phyloP scores from a whole-genome alignment of 2,797 vertebrate species.

The Enteromius trimaculatus region DNA sequence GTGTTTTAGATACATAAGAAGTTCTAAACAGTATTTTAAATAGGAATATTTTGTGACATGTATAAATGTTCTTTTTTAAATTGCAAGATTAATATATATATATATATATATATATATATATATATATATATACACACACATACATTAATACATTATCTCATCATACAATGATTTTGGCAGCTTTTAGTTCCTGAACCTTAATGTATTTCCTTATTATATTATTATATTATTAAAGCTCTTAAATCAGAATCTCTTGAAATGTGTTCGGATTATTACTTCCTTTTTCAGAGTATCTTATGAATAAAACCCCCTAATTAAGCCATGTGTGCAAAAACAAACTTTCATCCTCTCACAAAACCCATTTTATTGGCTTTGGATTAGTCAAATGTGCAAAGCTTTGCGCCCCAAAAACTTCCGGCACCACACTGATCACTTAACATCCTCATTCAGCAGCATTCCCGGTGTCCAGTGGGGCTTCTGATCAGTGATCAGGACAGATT shows the following conservation, averaged over 20 bases:
- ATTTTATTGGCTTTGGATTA: slow-evolving; percentile 20
- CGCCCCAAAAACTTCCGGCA: background rate
- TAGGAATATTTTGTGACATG: background rate
- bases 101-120: background rate
- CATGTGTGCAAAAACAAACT: background rate
- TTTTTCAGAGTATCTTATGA: background rate
- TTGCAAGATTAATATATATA: background rate
- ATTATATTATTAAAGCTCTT: background rate
- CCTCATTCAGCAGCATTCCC: slow-evolving; percentile 10
- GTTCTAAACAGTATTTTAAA: background rate
- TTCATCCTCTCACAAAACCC: background rate
- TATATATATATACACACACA: background rate
- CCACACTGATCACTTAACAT: background rate
- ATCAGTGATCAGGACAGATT: slow-evolving; percentile 38
- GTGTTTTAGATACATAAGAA: background rate
- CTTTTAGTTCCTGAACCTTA: background rate
- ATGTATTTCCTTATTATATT: background rate
- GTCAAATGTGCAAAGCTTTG: background rate
- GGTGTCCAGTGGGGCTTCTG: slow-evolving; percentile 27
- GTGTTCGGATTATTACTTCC: background rate
- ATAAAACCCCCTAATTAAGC: slow-evolving; percentile 9
- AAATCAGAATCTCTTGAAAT: background rate
- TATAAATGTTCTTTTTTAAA: background rate
- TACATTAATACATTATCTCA: background rate
- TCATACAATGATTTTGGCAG: background rate